A percentile compares a stretch with the other conserved stretches of the same genome.
phyloP scores from a whole-genome alignment of 2,797 vertebrate genomes.

The Psittacula echo region DNA sequence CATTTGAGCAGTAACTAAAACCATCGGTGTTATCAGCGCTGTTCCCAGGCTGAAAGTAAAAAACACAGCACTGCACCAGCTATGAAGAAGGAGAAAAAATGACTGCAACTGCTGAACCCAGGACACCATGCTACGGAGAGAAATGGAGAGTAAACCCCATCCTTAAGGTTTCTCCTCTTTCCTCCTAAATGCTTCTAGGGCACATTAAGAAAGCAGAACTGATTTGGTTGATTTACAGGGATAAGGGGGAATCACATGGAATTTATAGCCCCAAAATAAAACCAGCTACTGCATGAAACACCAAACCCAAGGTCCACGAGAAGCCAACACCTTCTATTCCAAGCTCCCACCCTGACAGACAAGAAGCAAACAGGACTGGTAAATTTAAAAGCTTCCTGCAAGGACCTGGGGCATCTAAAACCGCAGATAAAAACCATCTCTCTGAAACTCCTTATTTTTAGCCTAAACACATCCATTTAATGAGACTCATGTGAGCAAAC shows the following conservation, averaged over 20 bases:
- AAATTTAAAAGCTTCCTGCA: constrained; percentile 52
- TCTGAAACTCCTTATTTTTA: constrained; percentile 9
- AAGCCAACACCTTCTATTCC: constrained; percentile 13
- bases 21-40: no score
- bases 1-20: no score
- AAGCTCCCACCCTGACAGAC: background rate
- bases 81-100: no score
- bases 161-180: background rate
- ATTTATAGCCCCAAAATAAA: constrained; percentile 28
- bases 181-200: background rate
- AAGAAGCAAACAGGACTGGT: background rate
- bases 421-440: background rate
- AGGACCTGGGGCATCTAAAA: constrained; percentile 41
- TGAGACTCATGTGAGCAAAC: constrained; percentile 4
- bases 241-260: background rate
- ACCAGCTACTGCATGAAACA: background rate
- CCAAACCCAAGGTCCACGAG: constrained; percentile 10
- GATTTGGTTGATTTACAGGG: background rate
- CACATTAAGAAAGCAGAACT: background rate
- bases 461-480: background rate
- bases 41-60: no score
- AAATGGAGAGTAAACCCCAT: background rate
- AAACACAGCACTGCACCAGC: no score
- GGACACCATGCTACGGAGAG: background rate
- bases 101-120: no score